phyloP scores from a whole-genome alignment of 2,888 invertebrate species.

The Andrena chrysosceles region DNA sequence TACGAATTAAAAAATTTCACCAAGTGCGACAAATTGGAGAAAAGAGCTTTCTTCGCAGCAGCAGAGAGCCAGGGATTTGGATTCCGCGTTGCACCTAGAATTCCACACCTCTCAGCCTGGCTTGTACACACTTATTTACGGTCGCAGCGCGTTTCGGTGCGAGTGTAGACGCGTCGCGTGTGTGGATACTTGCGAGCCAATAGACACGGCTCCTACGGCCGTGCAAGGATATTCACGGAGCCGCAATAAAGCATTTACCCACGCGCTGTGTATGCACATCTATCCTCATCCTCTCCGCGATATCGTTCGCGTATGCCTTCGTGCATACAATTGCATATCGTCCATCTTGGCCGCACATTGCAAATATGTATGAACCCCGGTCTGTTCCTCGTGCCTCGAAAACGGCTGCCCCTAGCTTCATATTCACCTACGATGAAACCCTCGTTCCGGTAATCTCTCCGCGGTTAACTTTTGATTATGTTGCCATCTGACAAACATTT shows the following conservation, averaged over 20 bases:
- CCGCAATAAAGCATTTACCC: conserved; percentile 82
- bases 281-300: conserved; percentile 68
- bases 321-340: conserved; percentile 75
- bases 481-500: no score
- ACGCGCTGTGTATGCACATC: conserved; percentile 75
- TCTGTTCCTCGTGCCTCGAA: conserved; percentile 31
- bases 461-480: neutral
- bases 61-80: neutral
- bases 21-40: neutral
- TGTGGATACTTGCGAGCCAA: conserved; percentile 60
- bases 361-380: conserved; percentile 67
- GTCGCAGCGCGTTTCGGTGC: conserved; percentile 60
- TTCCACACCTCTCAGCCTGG: conserved; percentile 31
- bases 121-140: conserved; percentile 62
- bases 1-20: neutral
- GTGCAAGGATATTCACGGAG: conserved; percentile 72
- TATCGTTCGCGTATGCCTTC: conserved; percentile 71
- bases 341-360: conserved; percentile 68
- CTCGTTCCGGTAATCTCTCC: conserved; percentile 23
- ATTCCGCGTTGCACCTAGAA: conserved; percentile 23
- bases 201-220: conserved; percentile 65
- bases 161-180: conserved; percentile 54
- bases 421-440: conserved; percentile 25
- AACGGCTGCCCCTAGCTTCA: conserved; percentile 34
- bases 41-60: neutral